These are phyloP conservation scores for Gymnobelideus leadbeateri DNA, from an alignment of 2,113 vertebrate species.

Conservation along the genomic window DNA sequence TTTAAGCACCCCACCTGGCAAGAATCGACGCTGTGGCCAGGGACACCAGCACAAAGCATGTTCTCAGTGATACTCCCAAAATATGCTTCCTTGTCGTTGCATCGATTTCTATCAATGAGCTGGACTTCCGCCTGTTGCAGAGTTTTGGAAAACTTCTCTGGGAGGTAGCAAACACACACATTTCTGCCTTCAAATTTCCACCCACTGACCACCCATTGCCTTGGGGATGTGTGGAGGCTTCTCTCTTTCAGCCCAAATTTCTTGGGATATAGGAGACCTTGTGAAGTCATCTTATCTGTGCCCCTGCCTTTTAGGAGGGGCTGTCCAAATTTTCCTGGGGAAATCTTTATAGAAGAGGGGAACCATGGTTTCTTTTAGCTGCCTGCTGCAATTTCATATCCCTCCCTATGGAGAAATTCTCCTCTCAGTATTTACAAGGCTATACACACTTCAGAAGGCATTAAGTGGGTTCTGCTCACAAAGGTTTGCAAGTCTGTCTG, in stretches of 20 bases:
- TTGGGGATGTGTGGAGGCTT: neutral
- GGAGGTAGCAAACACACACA: neutral
- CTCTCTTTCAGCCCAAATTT: neutral
- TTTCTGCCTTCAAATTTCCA: neutral
- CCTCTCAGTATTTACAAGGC: neutral
- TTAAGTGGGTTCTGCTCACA: neutral
- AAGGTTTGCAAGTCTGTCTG: neutral
- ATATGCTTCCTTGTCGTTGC: slow-evolving; percentile 86
- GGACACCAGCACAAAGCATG: slow-evolving; percentile 93
- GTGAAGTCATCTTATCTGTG: neutral
- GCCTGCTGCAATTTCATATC: neutral
- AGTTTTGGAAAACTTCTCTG: slow-evolving; percentile 87
- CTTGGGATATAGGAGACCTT: neutral
- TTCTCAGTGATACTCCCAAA: slow-evolving; percentile 82
- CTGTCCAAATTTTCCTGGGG: neutral
- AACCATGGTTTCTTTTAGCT: neutral
- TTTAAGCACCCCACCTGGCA: slow-evolving; percentile 89
- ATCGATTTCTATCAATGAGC: slow-evolving; percentile 83
- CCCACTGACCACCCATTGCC: neutral
- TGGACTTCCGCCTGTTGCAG: slow-evolving; percentile 89
- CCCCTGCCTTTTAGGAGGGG: neutral
- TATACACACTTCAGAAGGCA: neutral
- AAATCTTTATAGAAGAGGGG: neutral
- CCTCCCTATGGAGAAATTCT: neutral
- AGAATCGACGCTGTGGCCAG: slow-evolving; percentile 88